These are phyloP conservation scores for Blastobasis lacticolella DNA, from an alignment of 2,888 invertebrate species.

Conservation along the genomic window DNA sequence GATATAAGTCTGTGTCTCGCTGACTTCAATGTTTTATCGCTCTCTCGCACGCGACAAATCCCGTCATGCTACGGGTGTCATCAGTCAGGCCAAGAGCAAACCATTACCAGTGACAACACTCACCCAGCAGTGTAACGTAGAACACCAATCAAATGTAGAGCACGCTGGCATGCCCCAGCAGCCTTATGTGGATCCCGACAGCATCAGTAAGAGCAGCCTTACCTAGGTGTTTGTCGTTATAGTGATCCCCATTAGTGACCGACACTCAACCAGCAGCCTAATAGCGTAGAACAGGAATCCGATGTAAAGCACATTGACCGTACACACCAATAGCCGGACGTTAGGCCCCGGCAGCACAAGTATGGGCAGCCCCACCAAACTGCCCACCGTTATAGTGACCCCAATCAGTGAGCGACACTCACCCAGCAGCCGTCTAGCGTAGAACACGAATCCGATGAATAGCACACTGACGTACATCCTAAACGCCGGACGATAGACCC, in stretches of 20 bases:
- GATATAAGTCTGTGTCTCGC: no score
- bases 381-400: slow-evolving; percentile 85
- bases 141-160: slow-evolving; percentile 85
- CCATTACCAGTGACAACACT: slow-evolving; percentile 16
- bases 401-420: slow-evolving; percentile 86
- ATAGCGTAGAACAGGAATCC: slow-evolving; percentile 85
- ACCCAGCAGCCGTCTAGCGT: slow-evolving; percentile 53
- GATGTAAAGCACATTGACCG: slow-evolving; percentile 84
- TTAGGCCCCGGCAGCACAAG: slow-evolving; percentile 85
- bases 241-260: slow-evolving; percentile 86
- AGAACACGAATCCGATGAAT: no score
- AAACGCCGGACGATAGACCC: no score
- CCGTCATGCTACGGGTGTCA: no score
- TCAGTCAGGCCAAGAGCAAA: no score
- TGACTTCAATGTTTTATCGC: no score
- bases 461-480: no score
- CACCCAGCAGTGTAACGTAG: slow-evolving; percentile 82
- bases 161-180: slow-evolving; percentile 84
- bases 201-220: slow-evolving; percentile 82
- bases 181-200: slow-evolving; percentile 83
- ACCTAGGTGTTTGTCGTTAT: no score
- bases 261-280: slow-evolving; percentile 77
- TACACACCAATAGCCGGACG: slow-evolving; percentile 80
- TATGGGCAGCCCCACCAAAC: slow-evolving; percentile 82
- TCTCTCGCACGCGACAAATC: no score